These are phyloP conservation scores for Latrodectus elegans DNA, from an alignment of 2,888 invertebrate species.

Conservation along the genomic window DNA sequence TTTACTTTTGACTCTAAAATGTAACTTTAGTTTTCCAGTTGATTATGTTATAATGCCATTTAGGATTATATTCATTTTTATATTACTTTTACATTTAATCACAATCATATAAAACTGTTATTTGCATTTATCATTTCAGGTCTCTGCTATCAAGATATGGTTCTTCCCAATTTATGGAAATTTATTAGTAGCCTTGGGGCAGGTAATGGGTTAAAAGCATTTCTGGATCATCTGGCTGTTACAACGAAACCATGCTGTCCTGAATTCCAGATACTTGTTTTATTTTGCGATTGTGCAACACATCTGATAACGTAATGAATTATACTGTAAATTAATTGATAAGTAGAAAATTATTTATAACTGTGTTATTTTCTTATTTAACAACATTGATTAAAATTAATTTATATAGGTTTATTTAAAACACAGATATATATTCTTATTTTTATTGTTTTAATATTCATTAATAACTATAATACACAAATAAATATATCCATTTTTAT, in stretches of 20 bases:
- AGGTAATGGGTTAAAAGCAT: constrained; percentile 90
- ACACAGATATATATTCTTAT: too few relatives aligned
- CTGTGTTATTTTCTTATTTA: too few relatives aligned
- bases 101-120: background rate
- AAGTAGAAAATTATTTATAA: background rate
- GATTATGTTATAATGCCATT: too few relatives aligned
- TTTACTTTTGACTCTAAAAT: background rate
- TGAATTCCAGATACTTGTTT: constrained; percentile 92
- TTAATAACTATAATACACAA: too few relatives aligned
- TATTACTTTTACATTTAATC: too few relatives aligned
- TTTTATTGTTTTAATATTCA: too few relatives aligned
- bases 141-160: constrained; percentile 92
- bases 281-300: constrained; percentile 95
- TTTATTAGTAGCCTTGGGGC: constrained; percentile 91
- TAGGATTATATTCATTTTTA: too few relatives aligned
- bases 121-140: constrained; percentile 78
- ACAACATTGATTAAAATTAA: too few relatives aligned
- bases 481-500: too few relatives aligned
- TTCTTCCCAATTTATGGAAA: constrained; percentile 92
- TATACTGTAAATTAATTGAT: background rate
- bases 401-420: too few relatives aligned
- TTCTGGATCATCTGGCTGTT: constrained; percentile 87
- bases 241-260: constrained; percentile 85
- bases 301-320: constrained; percentile 91
- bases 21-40: background rate